Evolutionary conservation across 35 echinoderm and acorn worm species (phyloP).

Genomic region (Diadema setosum): DNA sequence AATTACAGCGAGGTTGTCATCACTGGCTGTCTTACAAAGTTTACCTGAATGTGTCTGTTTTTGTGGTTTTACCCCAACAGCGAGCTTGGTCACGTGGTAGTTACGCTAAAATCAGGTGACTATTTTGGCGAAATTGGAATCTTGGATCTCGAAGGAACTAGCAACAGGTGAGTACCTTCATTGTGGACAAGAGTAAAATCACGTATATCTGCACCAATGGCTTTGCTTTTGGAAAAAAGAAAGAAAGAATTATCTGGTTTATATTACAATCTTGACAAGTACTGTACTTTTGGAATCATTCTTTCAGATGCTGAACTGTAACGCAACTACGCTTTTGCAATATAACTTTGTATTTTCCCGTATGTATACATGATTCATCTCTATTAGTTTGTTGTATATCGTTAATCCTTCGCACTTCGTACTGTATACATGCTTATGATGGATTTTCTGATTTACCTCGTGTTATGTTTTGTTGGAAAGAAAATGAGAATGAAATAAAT

Average conservation of each 20-base stretch:
- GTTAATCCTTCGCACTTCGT: no score
- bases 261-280: background rate
- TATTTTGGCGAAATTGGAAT: slow-evolving; percentile 5
- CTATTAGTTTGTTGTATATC: no score
- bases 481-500: no score
- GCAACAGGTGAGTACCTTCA: background rate
- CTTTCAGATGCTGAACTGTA: background rate
- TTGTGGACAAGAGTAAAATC: background rate
- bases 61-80: background rate
- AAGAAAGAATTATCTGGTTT: background rate
- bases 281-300: background rate
- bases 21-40: no score
- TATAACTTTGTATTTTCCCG: background rate
- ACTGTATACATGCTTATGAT: no score
- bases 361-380: no score
- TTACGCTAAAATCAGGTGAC: background rate
- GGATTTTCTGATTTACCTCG: no score
- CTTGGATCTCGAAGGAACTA: background rate
- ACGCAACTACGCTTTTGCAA: background rate
- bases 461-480: no score
- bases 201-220: background rate
- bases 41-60: background rate
- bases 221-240: background rate
- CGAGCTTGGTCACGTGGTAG: background rate
- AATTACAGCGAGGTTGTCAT: no score